Base-by-base conservation (phyloP, 2,797 vertebrate species). In the Onychomys arenicola region DNA sequence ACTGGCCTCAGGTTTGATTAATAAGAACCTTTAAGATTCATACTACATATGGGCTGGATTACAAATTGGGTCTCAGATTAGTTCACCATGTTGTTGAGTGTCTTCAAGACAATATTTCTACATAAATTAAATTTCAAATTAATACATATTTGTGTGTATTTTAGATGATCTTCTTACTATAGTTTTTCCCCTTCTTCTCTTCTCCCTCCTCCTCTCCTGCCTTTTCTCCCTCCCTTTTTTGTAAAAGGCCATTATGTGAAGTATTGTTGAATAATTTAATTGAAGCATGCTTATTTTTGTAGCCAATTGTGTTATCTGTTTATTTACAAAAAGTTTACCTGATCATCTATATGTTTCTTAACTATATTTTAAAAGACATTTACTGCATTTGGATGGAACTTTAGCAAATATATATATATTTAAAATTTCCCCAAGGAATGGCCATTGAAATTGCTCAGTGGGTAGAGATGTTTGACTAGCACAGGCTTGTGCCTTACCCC, bases 331-430 rank as follows among this genome's bases (percentile, higher is more conserved):
- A 67, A 71, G 25, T 77, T 86, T 90, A 82, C 29, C 25, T 71
- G 59, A 93, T 77, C 59, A 83, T 25, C 12, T 40, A 67, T n/a
- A 59, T 82, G 29, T 23, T 52, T 86, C 65, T 88, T 73, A 73
- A 46, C 19, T 29, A 84, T 86, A 91, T 88, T 93, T 93, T 32
- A 82, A 93, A 88, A 93, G 3, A 8, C 34, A 83, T 95, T 29
- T 84, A 9, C 46, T 80, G 16, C 16, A 12, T 87, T 81, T 83
- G 78, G 76, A 77, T 95, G 59, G 86, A 88, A 59, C 55, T 90
- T 93, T 43, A 61, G 3, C 65, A 43, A 46, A 93, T 89, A 87
- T 11, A n/a, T 16, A 12, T 52, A 13, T 67, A 67, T 19, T 82
- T 11, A 71, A 43, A 90, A 63, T 11, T 67, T 19, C 1, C 12